Evolutionary conservation across 2,113 vertebrate species (phyloP).

Genomic region (Hippocampus comes): DNA sequence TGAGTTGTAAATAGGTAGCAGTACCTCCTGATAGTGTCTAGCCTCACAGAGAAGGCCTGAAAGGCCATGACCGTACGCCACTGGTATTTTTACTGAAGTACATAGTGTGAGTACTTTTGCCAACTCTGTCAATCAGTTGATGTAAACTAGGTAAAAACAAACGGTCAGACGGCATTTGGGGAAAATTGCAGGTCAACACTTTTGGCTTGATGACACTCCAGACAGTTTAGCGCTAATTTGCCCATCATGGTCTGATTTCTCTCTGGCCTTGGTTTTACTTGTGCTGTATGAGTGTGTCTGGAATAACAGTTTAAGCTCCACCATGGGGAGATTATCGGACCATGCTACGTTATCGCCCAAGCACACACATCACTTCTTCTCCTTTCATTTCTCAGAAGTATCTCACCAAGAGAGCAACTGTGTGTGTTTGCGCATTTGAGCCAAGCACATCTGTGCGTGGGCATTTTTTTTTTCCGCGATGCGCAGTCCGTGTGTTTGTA

Average conservation of each 20-base stretch:
- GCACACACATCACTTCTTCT: conserved; percentile 64
- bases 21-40: too few relatives aligned
- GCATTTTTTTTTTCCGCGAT: conserved; percentile 18
- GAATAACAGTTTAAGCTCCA: conserved; percentile 62
- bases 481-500: conserved; percentile 6
- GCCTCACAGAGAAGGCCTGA: not conserved
- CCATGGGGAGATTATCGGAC: conserved; percentile 66
- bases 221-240: conserved; percentile 58
- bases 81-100: conserved; percentile 32
- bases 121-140: not conserved
- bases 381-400: conserved; percentile 59
- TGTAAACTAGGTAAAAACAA: conserved; percentile 30
- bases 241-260: conserved; percentile 56
- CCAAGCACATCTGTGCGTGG: not conserved
- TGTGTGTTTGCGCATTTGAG: conserved; percentile 13
- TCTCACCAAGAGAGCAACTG: conserved; percentile 49
- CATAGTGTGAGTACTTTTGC: not conserved
- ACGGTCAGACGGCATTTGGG: conserved; percentile 31
- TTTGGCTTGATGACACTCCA: conserved; percentile 43
- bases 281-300: conserved; percentile 52
- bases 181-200: conserved; percentile 19
- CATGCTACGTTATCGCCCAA: conserved; percentile 63
- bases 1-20: not conserved
- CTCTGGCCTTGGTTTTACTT: conserved; percentile 56
- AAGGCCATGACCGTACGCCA: not conserved